Evolutionary conservation across 2,113 vertebrate species (phyloP).

Genomic region (Engystomops pustulosus): DNA sequence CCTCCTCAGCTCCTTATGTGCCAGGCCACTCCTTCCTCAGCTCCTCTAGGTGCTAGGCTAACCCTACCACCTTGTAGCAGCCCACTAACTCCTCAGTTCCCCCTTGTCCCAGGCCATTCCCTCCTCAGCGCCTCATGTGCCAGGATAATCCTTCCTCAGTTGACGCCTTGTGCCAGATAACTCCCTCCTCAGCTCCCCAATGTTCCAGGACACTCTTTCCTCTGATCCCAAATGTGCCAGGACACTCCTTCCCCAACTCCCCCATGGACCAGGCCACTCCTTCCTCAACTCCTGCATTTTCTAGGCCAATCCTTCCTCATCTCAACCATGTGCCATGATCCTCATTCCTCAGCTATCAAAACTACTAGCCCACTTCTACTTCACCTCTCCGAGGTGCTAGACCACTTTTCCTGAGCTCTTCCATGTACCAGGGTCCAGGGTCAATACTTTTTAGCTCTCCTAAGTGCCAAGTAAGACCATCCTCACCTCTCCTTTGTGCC

Average conservation of each 20-base stretch:
- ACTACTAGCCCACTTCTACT: neutral
- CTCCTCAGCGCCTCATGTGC: neutral
- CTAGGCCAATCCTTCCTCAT: neutral
- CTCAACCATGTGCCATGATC: neutral
- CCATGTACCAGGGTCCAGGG: too few relatives aligned
- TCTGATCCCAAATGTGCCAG: neutral
- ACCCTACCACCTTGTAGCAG: neutral
- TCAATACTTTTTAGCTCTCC: neutral
- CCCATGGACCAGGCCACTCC: neutral
- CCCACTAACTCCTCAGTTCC: neutral
- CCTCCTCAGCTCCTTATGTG: neutral
- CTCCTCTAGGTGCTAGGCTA: neutral
- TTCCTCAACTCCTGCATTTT: too few relatives aligned
- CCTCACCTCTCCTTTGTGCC: neutral
- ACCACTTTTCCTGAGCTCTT: neutral
- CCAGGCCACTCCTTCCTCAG: neutral
- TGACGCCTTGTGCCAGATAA: neutral
- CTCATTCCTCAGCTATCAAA: neutral
- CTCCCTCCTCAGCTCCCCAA: neutral
- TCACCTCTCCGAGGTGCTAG: neutral
- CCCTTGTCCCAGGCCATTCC: neutral
- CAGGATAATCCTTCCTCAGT: neutral
- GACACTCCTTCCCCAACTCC: neutral
- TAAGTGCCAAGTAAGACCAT: neutral
- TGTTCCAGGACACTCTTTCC: neutral